Base-by-base conservation (phyloP, 2,888 invertebrate species). In the Phyllotreta striolata region DNA sequence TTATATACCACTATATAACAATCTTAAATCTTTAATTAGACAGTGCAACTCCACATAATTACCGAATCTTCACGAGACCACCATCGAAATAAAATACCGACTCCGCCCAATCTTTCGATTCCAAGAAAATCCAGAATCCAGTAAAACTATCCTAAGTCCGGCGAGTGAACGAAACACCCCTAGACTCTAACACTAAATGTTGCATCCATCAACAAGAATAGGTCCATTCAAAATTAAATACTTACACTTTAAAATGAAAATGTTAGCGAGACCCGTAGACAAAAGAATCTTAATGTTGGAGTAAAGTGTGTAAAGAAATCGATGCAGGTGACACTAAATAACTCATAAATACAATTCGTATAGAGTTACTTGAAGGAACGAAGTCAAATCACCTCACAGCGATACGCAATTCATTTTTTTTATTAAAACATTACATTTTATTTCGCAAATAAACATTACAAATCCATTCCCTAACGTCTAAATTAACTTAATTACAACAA, bases 1-100 rank as follows among this genome's bases (percentile, higher is more conserved):
- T 64, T 60, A 57, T 64, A 70, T 66, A 63, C 68, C 66, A 63
- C 63, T 70, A 70, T 64, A 55, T 61, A 67, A 64, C 67, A 66
- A 64, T 66, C 62, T 61, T 63, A 58, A 66, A 66, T 51, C 63
- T 64, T 68, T 46, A 57, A 55, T 63, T 66, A 63, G 58, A 41
- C 57, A 62, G 67, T 69, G 64, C 62, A 59, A 65, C 61, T 63
- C 63, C 66, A 61, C 66, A 60, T 60, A 55, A 64, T 60, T 62
- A 65, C 60, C 57, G 52, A 61, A 63, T 62, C 62, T 66, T 62
- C 55, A 66, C 55, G 52, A 66, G 38, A 65, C 65, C 52, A 60
- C 55, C 59, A 52, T 57, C 52, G 44, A 65, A 49, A 14, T 14
- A 12, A 52, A 64, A 61, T 56, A 61, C 55, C 61, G 56, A 61